Evolutionary conservation across 2,113 vertebrate species (phyloP).

Genomic region (Cryptomyrus ogoouensis): DNA sequence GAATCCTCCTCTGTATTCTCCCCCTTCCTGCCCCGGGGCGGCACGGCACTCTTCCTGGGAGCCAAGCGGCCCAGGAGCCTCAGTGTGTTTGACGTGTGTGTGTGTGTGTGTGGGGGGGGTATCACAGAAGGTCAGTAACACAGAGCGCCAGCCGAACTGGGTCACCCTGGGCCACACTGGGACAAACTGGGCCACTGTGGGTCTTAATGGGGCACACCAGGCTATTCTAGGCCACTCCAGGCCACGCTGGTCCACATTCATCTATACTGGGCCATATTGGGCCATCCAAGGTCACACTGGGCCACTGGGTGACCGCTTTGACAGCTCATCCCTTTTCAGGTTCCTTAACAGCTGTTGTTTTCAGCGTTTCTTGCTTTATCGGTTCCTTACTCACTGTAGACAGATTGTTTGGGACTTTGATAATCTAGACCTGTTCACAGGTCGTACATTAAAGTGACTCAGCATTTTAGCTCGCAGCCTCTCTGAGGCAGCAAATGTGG

Average conservation of each 20-base stretch:
- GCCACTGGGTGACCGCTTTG: neutral
- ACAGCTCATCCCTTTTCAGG: neutral
- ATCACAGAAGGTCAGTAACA: neutral
- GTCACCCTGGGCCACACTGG: neutral
- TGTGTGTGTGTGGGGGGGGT: neutral
- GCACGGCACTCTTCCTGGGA: conserved; percentile 47
- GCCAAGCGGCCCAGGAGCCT: conserved; percentile 36
- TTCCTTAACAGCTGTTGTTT: neutral
- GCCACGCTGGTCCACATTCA: neutral
- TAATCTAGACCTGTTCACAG: neutral
- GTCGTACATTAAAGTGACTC: neutral
- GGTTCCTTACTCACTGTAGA: neutral
- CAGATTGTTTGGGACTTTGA: neutral
- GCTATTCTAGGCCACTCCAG: neutral
- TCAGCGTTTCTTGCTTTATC: neutral
- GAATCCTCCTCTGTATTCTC: conserved; percentile 57
- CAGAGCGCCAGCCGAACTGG: neutral
- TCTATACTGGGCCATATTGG: neutral
- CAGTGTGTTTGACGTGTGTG: neutral
- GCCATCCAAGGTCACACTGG: neutral
- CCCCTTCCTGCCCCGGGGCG: conserved; percentile 60
- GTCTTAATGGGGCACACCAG: neutral
- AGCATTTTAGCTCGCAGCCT: neutral
- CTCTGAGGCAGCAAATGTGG: neutral
- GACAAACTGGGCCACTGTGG: neutral